These are phyloP conservation scores for Amyelois transitella DNA, from an alignment of 1,140 invertebrate genomes.

Conservation along the genomic window DNA sequence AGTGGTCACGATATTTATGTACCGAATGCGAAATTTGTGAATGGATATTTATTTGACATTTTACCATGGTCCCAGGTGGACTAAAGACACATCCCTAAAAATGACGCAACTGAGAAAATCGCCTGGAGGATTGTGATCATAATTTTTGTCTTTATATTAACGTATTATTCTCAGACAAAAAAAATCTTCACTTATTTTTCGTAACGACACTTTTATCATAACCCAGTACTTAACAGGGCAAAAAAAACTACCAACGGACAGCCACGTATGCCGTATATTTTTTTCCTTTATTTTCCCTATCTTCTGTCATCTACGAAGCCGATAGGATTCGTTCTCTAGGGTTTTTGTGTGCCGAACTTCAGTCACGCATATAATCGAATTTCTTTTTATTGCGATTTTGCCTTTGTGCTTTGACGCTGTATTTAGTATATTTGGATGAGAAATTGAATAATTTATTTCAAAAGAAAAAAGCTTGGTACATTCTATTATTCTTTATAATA, in stretches of 20 bases:
- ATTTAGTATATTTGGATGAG: no score
- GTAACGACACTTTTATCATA: no score
- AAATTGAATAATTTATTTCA: no score
- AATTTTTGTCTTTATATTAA: no score
- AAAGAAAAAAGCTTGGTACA: no score
- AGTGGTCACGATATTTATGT: neutral
- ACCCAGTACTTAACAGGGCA: neutral
- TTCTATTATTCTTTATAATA: no score
- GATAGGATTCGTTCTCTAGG: constrained; percentile 1
- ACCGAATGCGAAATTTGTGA: neutral
- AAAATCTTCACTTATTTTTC: no score
- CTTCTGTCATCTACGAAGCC: neutral
- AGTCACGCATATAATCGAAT: constrained; percentile 2
- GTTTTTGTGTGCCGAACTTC: neutral
- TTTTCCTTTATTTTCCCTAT: neutral
- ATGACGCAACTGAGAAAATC: no score
- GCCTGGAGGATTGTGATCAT: no score
- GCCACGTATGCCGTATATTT: neutral
- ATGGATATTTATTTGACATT: neutral
- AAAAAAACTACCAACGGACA: neutral
- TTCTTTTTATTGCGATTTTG: neutral
- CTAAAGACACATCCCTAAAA: no score
- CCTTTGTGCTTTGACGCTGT: neutral
- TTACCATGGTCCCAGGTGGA: neutral
- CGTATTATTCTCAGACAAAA: no score